A percentile compares a stretch with the other conserved stretches of the same genome.
Conservation (phyloP, 1,140 invertebrate species). For the Hyposmocoma kahamanoa region DNA sequence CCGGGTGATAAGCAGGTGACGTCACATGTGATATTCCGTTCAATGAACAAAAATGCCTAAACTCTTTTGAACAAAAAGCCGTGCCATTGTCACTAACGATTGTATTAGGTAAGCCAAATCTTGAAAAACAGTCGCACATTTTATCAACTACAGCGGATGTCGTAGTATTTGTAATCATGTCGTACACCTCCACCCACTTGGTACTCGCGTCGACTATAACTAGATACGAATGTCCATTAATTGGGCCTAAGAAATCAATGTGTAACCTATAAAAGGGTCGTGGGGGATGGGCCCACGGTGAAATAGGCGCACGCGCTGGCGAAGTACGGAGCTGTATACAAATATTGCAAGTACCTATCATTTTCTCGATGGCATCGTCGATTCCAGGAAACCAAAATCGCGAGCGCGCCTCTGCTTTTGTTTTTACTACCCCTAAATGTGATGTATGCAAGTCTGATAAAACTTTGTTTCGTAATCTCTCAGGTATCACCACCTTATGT, state of each 20-base stretch:
- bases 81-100: constrained; percentile 9
- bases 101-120: constrained; percentile 1
- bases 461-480: constrained; percentile 1
- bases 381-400: constrained; percentile 9
- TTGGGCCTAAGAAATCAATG: constrained; percentile 5
- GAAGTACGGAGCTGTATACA: constrained; percentile 4
- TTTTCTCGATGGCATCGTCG: not conserved
- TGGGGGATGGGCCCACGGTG: constrained; percentile 1
- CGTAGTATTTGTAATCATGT: constrained; percentile 6
- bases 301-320: constrained; percentile 1
- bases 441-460: constrained; percentile 7
- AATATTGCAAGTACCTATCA: constrained; percentile 1
- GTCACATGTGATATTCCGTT: constrained; percentile 9
- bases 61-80: constrained; percentile 5
- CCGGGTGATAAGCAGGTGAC: constrained; percentile 10
- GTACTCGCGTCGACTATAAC: constrained; percentile 14
- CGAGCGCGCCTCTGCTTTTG: not conserved
- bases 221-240: not conserved
- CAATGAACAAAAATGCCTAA: constrained; percentile 4
- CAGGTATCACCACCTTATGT: not conserved
- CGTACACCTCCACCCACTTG: constrained; percentile 25
- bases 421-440: not conserved
- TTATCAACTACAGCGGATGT: constrained; percentile 9
- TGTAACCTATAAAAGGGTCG: not conserved
- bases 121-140: constrained; percentile 9